Conservation (phyloP, 1,140 invertebrate genomes). For the Oncopodura yosiiana region DNA sequence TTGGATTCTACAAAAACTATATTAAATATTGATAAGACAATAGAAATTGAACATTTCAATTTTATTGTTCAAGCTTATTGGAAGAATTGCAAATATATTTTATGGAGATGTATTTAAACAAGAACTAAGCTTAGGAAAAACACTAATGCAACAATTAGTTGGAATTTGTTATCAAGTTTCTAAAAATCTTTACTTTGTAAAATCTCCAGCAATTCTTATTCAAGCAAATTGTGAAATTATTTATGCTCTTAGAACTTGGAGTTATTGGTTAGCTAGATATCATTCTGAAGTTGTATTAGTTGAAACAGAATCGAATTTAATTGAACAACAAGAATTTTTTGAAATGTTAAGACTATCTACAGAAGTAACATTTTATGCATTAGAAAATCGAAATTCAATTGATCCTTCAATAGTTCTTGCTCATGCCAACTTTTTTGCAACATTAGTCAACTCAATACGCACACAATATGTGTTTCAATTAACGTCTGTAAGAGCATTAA, state of each 20-base stretch:
- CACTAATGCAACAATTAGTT: constrained; percentile 30
- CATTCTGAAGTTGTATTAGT: constrained; percentile 32
- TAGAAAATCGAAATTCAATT: constrained; percentile 22
- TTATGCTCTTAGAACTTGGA: constrained; percentile 56
- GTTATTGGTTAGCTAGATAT: constrained; percentile 49
- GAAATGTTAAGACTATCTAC: constrained; percentile 17
- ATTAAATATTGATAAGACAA: constrained; percentile 19
- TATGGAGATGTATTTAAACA: constrained; percentile 34
- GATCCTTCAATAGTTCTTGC: constrained; percentile 18
- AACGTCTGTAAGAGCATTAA: constrained; percentile 18
- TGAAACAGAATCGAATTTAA: constrained; percentile 16
- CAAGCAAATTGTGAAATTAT: constrained; percentile 55
- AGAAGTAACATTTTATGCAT: constrained; percentile 24
- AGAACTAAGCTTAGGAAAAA: constrained; percentile 29
- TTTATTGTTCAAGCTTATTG: constrained; percentile 34
- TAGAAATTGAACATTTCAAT: constrained; percentile 33
- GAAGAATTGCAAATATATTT: constrained; percentile 30
- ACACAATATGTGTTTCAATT: constrained; percentile 32
- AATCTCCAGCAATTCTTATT: constrained; percentile 17
- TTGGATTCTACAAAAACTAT: constrained; percentile 20
- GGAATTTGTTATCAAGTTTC: constrained; percentile 17
- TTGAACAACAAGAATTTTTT: constrained; percentile 29
- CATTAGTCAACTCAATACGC: constrained; percentile 27
- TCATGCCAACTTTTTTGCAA: constrained; percentile 24
- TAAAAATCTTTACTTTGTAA: constrained; percentile 25